Evolutionary conservation across 2,113 vertebrate species (phyloP).

Genomic region (Cynoglossus semilaevis): DNA sequence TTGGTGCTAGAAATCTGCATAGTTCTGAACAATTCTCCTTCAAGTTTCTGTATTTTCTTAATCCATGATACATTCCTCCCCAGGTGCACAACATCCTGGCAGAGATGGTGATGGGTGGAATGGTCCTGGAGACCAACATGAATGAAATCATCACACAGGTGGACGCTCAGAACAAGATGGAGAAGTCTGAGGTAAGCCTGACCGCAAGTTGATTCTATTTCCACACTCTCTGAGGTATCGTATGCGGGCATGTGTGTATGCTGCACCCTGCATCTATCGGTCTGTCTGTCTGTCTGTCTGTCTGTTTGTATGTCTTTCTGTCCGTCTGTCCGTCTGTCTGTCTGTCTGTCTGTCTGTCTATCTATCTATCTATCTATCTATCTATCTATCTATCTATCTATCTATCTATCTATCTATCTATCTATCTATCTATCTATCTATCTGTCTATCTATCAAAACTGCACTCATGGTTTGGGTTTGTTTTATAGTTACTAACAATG

Average conservation of each 20-base stretch:
- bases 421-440: no score
- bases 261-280: conserved; percentile 74
- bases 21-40: no score
- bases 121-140: conserved; percentile 99
- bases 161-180: conserved; percentile 97
- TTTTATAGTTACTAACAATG: conserved; percentile 2
- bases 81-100: conserved; percentile 98
- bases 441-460: no score
- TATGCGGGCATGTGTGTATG: conserved; percentile 68
- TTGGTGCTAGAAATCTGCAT: no score
- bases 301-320: no score
- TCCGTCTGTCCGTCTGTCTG: no score
- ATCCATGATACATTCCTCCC: background rate
- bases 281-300: no score
- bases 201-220: conserved; percentile 6
- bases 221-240: conserved; percentile 40
- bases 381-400: no score
- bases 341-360: no score
- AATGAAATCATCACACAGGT: conserved; percentile 98
- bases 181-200: conserved; percentile 96
- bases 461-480: conserved; percentile 32
- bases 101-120: conserved; percentile 99
- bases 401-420: no score
- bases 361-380: no score
- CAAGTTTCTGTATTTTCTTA: background rate